Percentiles rank a stretch among this genome's conserved stretches.
Evolutionary conservation across 2,797 vertebrate genomes (phyloP).

Genomic region (Molossus alvarezi): DNA sequence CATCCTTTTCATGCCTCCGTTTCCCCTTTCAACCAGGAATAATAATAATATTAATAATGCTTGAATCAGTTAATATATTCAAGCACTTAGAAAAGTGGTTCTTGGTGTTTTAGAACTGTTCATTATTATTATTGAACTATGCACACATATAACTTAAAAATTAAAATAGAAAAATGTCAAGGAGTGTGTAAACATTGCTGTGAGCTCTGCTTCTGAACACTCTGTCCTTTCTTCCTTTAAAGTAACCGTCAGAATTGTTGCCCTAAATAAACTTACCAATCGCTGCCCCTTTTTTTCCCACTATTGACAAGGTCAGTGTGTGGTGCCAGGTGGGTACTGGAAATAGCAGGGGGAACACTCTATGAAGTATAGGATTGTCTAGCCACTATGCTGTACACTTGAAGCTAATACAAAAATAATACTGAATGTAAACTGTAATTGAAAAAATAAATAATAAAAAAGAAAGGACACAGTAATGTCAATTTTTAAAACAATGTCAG

Average conservation of each 20-base stretch:
- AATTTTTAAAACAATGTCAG: neutral
- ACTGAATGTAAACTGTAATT: neutral
- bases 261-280: neutral
- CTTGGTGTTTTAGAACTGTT: neutral
- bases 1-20: neutral
- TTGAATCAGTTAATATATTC: conserved; percentile 8
- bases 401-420: neutral
- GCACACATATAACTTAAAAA: neutral
- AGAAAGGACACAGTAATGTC: neutral
- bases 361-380: neutral
- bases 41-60: neutral
- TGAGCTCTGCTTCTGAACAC: neutral
- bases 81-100: neutral
- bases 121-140: conserved; percentile 15
- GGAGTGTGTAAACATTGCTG: neutral
- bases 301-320: neutral
- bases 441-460: neutral
- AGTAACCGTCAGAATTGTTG: neutral
- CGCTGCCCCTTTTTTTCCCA: neutral
- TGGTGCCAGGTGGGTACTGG: neutral
- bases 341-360: neutral
- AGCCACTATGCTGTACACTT: neutral
- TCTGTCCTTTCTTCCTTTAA: neutral
- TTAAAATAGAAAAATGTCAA: neutral
- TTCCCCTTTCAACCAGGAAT: neutral